Percentiles rank a stretch among this genome's conserved stretches.
Conservation (phyloP, 2,888 invertebrate species). For the Lucinisca nassula region DNA sequence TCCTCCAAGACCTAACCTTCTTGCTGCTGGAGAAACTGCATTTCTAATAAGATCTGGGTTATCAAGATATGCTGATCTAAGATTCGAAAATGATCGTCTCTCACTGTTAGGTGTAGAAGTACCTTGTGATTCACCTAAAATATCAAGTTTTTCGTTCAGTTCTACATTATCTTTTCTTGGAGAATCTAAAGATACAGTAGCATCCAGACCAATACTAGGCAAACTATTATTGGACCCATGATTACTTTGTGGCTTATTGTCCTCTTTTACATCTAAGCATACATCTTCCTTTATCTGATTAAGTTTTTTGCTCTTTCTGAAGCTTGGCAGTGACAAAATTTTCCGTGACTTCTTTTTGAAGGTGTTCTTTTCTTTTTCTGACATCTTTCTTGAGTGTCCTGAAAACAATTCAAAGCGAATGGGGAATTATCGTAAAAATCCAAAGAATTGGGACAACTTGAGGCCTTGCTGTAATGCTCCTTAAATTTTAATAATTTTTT, state of each 20-base stretch:
- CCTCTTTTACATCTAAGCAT: background rate
- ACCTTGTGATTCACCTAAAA: background rate
- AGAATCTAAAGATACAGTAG: conserved; percentile 27
- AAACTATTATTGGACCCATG: conserved; percentile 26
- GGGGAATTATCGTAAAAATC: background rate
- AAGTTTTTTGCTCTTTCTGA: conserved; percentile 51
- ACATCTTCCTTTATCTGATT: conserved; percentile 6
- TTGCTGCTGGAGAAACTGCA: conserved; percentile 27
- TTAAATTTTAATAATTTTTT: background rate
- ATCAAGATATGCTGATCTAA: conserved; percentile 3
- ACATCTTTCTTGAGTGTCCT: conserved; percentile 30
- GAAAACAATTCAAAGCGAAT: background rate
- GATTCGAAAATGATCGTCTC: conserved; percentile 23
- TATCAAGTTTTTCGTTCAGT: background rate
- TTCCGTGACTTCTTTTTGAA: conserved; percentile 48
- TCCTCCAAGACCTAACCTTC: conserved; percentile 45
- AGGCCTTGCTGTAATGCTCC: too few relatives aligned
- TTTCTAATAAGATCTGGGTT: background rate
- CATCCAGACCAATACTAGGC: conserved; percentile 19
- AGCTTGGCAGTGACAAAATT: conserved; percentile 56
- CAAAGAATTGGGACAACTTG: too few relatives aligned
- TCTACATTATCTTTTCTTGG: background rate
- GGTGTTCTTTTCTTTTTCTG: conserved; percentile 49
- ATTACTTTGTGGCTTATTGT: background rate
- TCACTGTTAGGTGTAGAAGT: background rate